Evolutionary conservation across 2,113 vertebrate species (phyloP).

Genomic region (Megaceryle torquata): DNA sequence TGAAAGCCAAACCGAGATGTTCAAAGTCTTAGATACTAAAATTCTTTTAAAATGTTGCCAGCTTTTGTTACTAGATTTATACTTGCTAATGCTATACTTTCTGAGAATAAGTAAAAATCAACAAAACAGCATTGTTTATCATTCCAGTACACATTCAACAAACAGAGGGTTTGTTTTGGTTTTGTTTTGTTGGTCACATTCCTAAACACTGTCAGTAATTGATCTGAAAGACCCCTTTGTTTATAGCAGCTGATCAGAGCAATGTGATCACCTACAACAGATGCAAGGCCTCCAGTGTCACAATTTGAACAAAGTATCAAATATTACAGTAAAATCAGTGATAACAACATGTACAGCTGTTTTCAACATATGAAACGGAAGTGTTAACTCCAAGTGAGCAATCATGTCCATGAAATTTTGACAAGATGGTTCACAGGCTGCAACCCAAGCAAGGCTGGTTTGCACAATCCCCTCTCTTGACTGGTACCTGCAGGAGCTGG

Average conservation of each 20-base stretch:
- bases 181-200: neutral
- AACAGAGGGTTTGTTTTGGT: neutral
- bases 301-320: neutral
- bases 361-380: neutral
- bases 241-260: neutral
- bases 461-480: neutral
- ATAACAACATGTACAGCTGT: neutral
- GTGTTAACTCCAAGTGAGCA: neutral
- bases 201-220: neutral
- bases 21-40: neutral
- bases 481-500: neutral
- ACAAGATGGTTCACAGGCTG: neutral
- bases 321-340: neutral
- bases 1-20: neutral
- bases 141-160: neutral
- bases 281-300: neutral
- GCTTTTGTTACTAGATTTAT: neutral
- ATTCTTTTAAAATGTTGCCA: neutral
- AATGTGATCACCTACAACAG: neutral
- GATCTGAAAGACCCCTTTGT: neutral
- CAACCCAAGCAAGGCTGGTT: neutral
- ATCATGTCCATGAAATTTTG: rapidly evolving
- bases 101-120: neutral
- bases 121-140: neutral
- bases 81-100: neutral